Evolutionary conservation across 2,888 invertebrate species (phyloP).

Genomic region (Dendrolimus pini): DNA sequence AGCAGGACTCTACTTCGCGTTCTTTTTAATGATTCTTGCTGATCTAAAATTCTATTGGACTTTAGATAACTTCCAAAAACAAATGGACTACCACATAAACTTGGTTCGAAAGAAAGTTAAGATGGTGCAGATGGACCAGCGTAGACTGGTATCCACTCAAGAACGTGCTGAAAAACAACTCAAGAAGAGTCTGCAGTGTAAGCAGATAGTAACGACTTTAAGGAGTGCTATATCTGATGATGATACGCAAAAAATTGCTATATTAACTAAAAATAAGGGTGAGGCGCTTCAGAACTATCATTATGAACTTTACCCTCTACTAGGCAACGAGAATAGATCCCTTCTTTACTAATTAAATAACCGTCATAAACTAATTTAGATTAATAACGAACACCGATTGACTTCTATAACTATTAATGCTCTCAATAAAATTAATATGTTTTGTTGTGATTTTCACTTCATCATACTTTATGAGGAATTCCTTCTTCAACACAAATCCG

Average conservation of each 20-base stretch:
- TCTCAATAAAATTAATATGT: too few relatives aligned
- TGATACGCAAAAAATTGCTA: slow-evolving; percentile 15
- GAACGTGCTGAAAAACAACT: slow-evolving; percentile 46
- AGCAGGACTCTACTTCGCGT: slow-evolving; percentile 34
- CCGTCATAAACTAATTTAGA: too few relatives aligned
- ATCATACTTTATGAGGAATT: too few relatives aligned
- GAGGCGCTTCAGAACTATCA: too few relatives aligned
- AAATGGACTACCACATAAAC: slow-evolving; percentile 43
- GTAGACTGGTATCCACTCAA: slow-evolving; percentile 37
- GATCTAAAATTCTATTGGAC: slow-evolving; percentile 56
- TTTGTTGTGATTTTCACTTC: too few relatives aligned
- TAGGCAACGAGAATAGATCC: too few relatives aligned
- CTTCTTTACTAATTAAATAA: too few relatives aligned
- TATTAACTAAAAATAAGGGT: slow-evolving; percentile 12
- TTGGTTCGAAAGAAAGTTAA: slow-evolving; percentile 43
- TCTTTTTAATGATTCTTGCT: slow-evolving; percentile 37
- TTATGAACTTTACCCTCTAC: too few relatives aligned
- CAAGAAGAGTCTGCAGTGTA: slow-evolving; percentile 34
- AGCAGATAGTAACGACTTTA: slow-evolving; percentile 33
- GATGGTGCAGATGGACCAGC: slow-evolving; percentile 40
- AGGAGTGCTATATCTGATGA: slow-evolving; percentile 24
- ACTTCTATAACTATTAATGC: too few relatives aligned
- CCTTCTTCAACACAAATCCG: too few relatives aligned
- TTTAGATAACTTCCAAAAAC: slow-evolving; percentile 38
- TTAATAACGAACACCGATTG: too few relatives aligned